Base-by-base conservation (phyloP, 2,888 invertebrate species). In the Drosophila emarginata region DNA sequence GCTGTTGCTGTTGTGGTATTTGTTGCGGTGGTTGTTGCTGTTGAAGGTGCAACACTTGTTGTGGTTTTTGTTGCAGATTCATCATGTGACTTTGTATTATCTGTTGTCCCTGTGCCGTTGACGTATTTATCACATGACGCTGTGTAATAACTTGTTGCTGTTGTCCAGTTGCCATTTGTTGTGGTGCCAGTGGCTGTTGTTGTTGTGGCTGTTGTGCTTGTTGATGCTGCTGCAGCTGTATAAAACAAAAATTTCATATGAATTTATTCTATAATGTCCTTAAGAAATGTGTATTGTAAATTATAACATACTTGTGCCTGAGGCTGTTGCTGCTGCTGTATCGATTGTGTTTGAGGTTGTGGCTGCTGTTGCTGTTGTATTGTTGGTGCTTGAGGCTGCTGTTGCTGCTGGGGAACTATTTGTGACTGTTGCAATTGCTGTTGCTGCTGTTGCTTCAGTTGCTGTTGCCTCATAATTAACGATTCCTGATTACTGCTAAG, bases 21-120 rank as follows among this genome's bases (percentile, higher is more conserved):
- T 73, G 72, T 56, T 76, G 78, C 28, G 84, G 88, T 61, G 89
- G 88, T 57, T 89, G 89, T 60, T 90, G 89, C 53, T 90, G 81
- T 61, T 90, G 89, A 40, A 90, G 78, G 15, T 89, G 81, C 51
- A 88, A 70, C 64, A 88, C 82, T 67, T 89, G 87, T 32, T 90
- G 89, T 23, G 89, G 88, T 60, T 90, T 89, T 61, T 90, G 89
- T 56, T 91, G 91, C 39, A 91, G 87, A 64, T 81, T 91, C 59
- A 90, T 76, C 91, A 91, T 90, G 61, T 91, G 91, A 66, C 88
- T 91, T 69, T 92, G 92, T 39, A 92, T 91, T n/a, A 92, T 90
- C 77, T 92, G 92, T 40, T 92, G 92, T 0, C 92, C 92, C 53
- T 92, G 92, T 2, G 90, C 87, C 0, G 92, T 91, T 2, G 92